Evolutionary conservation across 2,888 invertebrate genomes (phyloP), one percentile per base, ranked within the genome.

Genomic region (Drosophila diplacantha): DNA sequence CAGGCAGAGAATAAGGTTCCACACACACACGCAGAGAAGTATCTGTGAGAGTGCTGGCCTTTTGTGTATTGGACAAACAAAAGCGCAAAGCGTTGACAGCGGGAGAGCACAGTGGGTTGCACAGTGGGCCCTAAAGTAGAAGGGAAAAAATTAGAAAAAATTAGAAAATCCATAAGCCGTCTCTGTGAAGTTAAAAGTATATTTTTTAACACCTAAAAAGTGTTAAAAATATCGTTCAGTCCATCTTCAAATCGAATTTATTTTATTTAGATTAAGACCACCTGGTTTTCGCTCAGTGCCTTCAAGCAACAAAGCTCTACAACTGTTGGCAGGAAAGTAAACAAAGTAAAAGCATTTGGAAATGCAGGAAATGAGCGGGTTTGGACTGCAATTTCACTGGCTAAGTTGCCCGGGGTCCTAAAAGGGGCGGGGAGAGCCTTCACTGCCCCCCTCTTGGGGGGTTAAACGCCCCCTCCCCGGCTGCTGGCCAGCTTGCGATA

Each of bases 41-140:
- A 59, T 60, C 47, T 60, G 39, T 61, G 61, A 35, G 35, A 35
- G 46, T 46, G 58, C 39, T 79, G 70, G 59, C 60, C 82, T 77
- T 82, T 78, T 78, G 82, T 78, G 68, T 77, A 68, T 72, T 68
- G 77, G 82, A 50, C 82, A 78, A 78, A 80, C 77, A 78, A 82
- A 78, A 76, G 82, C 64, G 69, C 79, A 71, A 80, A 51, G 72
- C 77, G 77, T 76, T 78, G 78, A 80, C 69, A 57, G 39, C 41
- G 56, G 29, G 4, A n/a, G n/a, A n/a, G n/a, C n/a, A n/a, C n/a
- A 57, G 39, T 52, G 56, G 29, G 4, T 6, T 6, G 41, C 18
- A 68, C 65, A 68, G 56, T 54, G 61, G 61, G n/a, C 2, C 14
- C 12, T 9, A 9, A 31, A 29, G 16, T 3, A 9, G 5, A 9